Evolutionary conservation across 2,113 vertebrate species (phyloP), one percentile per base, ranked within the genome.

Genomic region (Gymnocephalus cernua): DNA sequence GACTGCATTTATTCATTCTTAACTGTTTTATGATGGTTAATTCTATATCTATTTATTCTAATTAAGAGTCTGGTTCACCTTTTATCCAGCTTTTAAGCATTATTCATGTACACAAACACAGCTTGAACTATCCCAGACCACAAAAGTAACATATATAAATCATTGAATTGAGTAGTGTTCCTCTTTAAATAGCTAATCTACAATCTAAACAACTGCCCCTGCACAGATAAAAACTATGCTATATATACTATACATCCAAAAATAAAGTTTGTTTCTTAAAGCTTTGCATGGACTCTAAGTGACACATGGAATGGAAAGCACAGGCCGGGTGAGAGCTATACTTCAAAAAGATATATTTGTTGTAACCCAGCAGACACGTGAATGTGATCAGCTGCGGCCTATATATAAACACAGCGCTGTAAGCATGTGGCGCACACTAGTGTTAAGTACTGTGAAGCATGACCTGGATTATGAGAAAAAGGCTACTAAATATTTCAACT

Each of bases 401-500:
- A 78, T 78, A 90, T 75, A 84, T 80, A 79, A 80, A 69, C 48
- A 66, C 80, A 64, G 76, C 53, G 44, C 44, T 63, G 38, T 70
- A 71, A 83, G 80, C 84, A 44, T 69, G 78, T 89, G 79, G 76
- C 10, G 29, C 57, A 68, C 74, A 41, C 64, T 53, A 58, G 61
- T 70, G 50, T 58, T 58, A 47, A 62, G 84, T 18, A 47, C 70
- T 13, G 19, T 0, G 38, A 77, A 85, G 53, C 80, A 44, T 82
- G 84, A 86, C 81, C 79, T 86, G 73, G 82, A 86, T 84, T 73
- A 82, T 65, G 41, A 71, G 61, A 64, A 53, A 84, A 88, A 86
- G 69, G 79, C 88, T 80, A 74, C 66, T 87, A 72, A 82, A 91
- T 83, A 83, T 88, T 88, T 92, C n/a, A 87, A 27, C 56, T 50